A percentile compares a stretch with the other conserved stretches of the same genome.
Evolutionary conservation across 1,140 invertebrate genomes (phyloP).

Genomic region (Drosophila gunungcola): DNA sequence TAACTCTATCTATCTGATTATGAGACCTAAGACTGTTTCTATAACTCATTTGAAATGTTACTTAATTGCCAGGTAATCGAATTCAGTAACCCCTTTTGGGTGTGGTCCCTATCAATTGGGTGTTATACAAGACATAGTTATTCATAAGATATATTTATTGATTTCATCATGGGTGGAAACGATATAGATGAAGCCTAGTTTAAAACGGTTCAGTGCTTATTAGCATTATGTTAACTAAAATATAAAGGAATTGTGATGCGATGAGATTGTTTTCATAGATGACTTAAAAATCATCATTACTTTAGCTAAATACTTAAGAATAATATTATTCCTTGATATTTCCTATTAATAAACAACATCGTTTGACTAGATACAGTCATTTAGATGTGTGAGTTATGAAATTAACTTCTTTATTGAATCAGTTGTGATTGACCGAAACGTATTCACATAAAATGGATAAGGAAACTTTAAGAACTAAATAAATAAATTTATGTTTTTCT

Average conservation of each 20-base stretch:
- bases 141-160: not conserved
- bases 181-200: not conserved
- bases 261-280: no score
- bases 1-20: not conserved
- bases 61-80: conserved; percentile 12
- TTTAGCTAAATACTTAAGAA: no score
- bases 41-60: conserved; percentile 13
- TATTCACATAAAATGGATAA: not conserved
- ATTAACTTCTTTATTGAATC: not conserved
- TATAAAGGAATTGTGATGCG: no score
- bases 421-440: not conserved
- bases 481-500: no score
- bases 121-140: not conserved
- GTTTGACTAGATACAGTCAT: not conserved
- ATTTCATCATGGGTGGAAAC: not conserved
- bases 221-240: not conserved
- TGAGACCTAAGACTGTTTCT: not conserved
- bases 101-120: not conserved
- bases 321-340: no score
- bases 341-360: not conserved
- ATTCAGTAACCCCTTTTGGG: not conserved
- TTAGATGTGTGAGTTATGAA: not conserved
- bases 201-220: not conserved
- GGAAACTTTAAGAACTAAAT: no score
- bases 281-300: no score